Percentiles rank a stretch among this genome's conserved stretches.
phyloP scores from a whole-genome alignment of 2,797 vertebrate genomes.

The Cuniculus paca region DNA sequence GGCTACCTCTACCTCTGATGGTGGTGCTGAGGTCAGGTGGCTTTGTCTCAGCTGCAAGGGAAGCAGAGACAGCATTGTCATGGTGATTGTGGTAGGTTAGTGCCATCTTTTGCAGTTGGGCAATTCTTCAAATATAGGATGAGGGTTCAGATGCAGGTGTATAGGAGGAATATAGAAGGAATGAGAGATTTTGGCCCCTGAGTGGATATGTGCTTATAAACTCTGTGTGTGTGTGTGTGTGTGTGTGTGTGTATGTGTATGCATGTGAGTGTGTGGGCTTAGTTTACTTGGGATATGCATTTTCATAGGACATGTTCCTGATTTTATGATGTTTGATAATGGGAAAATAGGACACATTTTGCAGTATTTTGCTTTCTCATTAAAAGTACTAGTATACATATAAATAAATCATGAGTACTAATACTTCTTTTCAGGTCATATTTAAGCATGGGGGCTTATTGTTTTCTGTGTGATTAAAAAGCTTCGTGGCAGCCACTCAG shows the following conservation, averaged over 20 bases:
- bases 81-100: neutral
- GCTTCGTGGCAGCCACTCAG: neutral
- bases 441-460: slow-evolving; percentile 28
- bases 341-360: slow-evolving; percentile 32
- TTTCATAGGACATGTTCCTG: slow-evolving; percentile 24
- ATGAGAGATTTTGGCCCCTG: neutral
- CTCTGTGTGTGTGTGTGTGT: rapidly evolving
- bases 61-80: neutral
- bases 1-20: neutral
- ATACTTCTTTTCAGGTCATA: neutral
- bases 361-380: slow-evolving; percentile 24
- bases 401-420: neutral
- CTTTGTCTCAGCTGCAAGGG: slow-evolving; percentile 9
- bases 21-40: neutral
- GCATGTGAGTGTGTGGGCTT: neutral
- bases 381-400: neutral
- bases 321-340: slow-evolving; percentile 3
- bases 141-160: neutral
- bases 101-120: neutral
- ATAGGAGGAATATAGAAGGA: neutral
- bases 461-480: slow-evolving; percentile 40
- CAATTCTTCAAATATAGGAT: neutral
- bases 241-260: neutral
- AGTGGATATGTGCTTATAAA: neutral
- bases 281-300: neutral